phyloP scores from a whole-genome alignment of 2,888 invertebrate species.

The Altica lythri region DNA sequence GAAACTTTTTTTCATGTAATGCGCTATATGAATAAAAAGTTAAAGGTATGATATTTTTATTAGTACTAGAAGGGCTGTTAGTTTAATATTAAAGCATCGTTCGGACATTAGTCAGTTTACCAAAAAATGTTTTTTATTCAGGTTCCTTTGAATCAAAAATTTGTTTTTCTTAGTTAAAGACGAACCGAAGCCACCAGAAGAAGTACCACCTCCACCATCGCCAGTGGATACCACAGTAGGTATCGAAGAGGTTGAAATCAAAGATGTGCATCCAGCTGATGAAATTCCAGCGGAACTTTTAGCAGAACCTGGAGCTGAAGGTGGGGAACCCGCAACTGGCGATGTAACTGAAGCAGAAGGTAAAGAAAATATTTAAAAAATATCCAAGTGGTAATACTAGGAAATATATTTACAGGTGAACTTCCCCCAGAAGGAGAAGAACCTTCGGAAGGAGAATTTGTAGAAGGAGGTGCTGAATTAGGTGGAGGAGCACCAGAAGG shows the following conservation, averaged over 20 bases:
- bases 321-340: too few species aligned
- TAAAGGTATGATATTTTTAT: too few species aligned
- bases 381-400: not conserved
- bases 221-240: conserved; percentile 32
- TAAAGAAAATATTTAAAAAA: not conserved
- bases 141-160: too few species aligned
- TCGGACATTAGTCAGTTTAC: too few species aligned
- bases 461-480: conserved; percentile 8
- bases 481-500: conserved; percentile 8
- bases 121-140: too few species aligned
- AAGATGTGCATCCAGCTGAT: not conserved
- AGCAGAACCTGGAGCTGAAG: conserved; percentile 4
- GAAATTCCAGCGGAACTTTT: not conserved
- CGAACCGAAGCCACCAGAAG: conserved; percentile 31
- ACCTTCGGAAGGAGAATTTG: not conserved
- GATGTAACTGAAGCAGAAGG: conserved; percentile 9
- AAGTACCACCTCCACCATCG: conserved; percentile 40
- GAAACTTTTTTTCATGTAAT: too few species aligned
- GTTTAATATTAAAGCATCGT: too few species aligned
- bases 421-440: conserved; percentile 7
- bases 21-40: too few species aligned
- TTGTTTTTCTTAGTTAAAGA: conserved; percentile 16
- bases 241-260: conserved; percentile 12
- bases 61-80: too few species aligned
- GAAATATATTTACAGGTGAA: conserved; percentile 3